Evolutionary conservation across 2,797 vertebrate genomes (phyloP).

Genomic region (Antennarius maculatus): DNA sequence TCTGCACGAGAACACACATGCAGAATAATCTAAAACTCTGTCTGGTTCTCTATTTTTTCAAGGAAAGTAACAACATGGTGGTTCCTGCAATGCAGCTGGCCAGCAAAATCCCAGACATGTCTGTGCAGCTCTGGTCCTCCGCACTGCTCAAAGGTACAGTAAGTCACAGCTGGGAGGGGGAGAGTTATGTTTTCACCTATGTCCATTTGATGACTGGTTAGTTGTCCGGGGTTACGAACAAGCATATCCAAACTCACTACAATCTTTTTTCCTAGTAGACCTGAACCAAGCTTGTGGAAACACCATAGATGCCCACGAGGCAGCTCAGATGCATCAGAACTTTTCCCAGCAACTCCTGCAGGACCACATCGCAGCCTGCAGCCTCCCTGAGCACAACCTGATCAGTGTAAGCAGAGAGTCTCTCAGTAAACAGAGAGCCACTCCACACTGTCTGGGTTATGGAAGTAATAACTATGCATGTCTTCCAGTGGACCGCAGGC

Average conservation of each 20-base stretch:
- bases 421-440: slow-evolving; percentile 5
- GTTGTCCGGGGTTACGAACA: too few relatives aligned
- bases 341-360: slow-evolving; percentile 98
- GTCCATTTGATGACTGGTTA: too few relatives aligned
- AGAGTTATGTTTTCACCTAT: too few relatives aligned
- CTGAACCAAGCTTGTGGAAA: slow-evolving; percentile 98
- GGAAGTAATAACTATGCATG: slow-evolving; percentile 8
- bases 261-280: slow-evolving; percentile 78
- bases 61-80: slow-evolving; percentile 99
- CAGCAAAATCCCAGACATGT: slow-evolving; percentile 99
- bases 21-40: not conserved
- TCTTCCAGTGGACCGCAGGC: slow-evolving; percentile 88
- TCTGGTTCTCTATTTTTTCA: slow-evolving; percentile 3
- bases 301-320: slow-evolving; percentile 95
- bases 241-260: too few relatives aligned
- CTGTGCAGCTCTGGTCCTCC: slow-evolving; percentile 98
- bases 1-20: not conserved
- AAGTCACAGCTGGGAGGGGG: not conserved
- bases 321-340: slow-evolving; percentile 99
- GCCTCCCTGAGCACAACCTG: slow-evolving; percentile 98
- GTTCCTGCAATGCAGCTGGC: slow-evolving; percentile 99
- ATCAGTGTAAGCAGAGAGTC: slow-evolving; percentile 86
- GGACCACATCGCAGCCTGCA: slow-evolving; percentile 98
- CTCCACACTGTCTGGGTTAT: slow-evolving; percentile 7
- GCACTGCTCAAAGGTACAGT: slow-evolving; percentile 91